These are phyloP conservation scores for Plestiodon gilberti DNA, from an alignment of 2,113 vertebrate genomes.

Conservation along the genomic window DNA sequence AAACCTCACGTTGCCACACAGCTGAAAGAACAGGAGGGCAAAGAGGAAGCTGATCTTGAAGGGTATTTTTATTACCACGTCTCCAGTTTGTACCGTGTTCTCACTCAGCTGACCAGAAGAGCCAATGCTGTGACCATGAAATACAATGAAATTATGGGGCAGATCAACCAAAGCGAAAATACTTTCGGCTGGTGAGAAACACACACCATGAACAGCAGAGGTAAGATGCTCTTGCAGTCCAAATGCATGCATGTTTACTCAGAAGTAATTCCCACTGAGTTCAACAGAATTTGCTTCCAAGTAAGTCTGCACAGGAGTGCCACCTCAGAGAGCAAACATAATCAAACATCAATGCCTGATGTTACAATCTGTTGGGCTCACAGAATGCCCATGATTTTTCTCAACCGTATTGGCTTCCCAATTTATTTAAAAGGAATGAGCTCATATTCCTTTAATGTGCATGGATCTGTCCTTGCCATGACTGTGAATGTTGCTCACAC, in stretches of 20 bases:
- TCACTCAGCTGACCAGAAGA: conserved; percentile 81
- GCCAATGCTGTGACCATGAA: conserved; percentile 81
- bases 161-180: conserved; percentile 53
- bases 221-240: neutral
- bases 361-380: too few species aligned
- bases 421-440: too few species aligned
- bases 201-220: conserved; percentile 29
- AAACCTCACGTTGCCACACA: neutral
- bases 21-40: conserved; percentile 16
- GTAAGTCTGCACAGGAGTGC: too few species aligned
- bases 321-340: too few species aligned
- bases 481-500: too few species aligned
- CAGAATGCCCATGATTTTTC: too few species aligned
- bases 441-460: too few species aligned
- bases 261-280: neutral
- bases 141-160: conserved; percentile 86
- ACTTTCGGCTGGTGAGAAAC: conserved; percentile 32
- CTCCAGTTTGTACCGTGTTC: conserved; percentile 83
- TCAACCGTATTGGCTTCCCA: too few species aligned
- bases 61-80: conserved; percentile 83
- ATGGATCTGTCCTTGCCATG: too few species aligned
- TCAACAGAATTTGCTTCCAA: too few species aligned
- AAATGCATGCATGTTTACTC: neutral
- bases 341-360: too few species aligned
- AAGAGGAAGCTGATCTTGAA: conserved; percentile 73